Evolutionary conservation across 2,797 vertebrate genomes (phyloP), one percentile per base, ranked within the genome.

Genomic region (Lycodopsis pacificus): DNA sequence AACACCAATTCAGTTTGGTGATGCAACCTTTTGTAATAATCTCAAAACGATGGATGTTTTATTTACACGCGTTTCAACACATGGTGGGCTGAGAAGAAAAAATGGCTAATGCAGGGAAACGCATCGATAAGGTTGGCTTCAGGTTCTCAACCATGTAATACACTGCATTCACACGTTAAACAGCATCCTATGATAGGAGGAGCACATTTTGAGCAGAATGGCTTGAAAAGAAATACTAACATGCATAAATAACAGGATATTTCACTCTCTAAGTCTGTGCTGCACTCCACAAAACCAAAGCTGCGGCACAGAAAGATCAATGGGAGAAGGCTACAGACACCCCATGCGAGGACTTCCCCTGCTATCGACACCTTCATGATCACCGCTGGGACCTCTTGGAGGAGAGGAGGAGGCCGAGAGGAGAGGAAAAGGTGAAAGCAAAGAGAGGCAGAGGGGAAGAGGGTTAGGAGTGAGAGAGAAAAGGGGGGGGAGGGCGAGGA

Each of bases 1-100:
- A 65, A 62, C 49, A 64, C 51, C 79, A 71, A n/a, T 64, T 75
- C 83, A 61, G 46, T 59, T 72, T 46, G 20, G 59, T 93, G 93
- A 95, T 73, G 91, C 90, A 95, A 95, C 58, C 34, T 63, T 80
- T 71, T 48, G 93, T 80, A 93, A 94, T 66, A 17, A 82, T 69
- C 76, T 62, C 79, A 34, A 64, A 82, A 82, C 19, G 2, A 20
- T 30, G 69, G 68, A 87, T 86, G 67, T 79, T 88, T 76, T 83
- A 86, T 84, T 87, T 80, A 78, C 76, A 67, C 61, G n/a, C 2
- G 8, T 25, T 85, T 73, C 73, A 51, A 65, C 58, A 62, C 44
- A 65, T n/a, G 30, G 44, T 20, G 67, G 53, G 22, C 53, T 87
- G 74, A 42, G 4, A 14, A 14, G 40, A 14, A 42, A 42, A 22